A percentile compares a stretch with the other conserved stretches of the same genome.
Evolutionary conservation across 2,888 invertebrate species (phyloP).

Genomic region (Vanessa cardui): DNA sequence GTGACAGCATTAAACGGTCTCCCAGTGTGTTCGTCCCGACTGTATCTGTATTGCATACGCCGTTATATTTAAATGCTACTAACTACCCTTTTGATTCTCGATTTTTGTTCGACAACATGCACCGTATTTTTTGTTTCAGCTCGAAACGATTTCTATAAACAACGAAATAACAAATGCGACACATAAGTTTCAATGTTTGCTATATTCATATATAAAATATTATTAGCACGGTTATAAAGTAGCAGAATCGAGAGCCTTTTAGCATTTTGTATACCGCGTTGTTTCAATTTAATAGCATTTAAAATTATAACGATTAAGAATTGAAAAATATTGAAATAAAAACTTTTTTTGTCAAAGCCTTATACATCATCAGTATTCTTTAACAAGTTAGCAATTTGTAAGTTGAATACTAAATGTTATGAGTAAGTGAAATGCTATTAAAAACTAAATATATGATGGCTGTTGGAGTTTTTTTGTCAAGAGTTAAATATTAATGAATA

Average conservation of each 20-base stretch:
- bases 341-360: background rate
- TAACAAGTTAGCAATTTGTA: constrained; percentile 19
- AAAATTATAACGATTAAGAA: background rate
- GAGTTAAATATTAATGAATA: constrained; percentile 21
- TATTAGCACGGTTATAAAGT: background rate
- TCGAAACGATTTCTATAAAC: constrained; percentile 10
- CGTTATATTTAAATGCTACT: constrained; percentile 30
- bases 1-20: constrained; percentile 62
- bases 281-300: background rate
- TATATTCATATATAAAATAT: background rate
- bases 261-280: too few species aligned
- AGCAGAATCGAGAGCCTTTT: too few species aligned
- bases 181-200: background rate
- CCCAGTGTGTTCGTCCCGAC: constrained; percentile 54
- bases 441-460: constrained; percentile 11
- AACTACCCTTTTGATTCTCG: constrained; percentile 28
- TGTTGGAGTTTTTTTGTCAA: constrained; percentile 15
- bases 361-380: background rate
- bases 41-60: constrained; percentile 43
- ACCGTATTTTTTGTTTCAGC: constrained; percentile 25
- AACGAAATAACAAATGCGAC: background rate
- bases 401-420: constrained; percentile 16
- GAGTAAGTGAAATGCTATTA: constrained; percentile 5
- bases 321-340: constrained; percentile 1
- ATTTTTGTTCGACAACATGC: constrained; percentile 29